Percentiles rank a stretch among this genome's conserved stretches.
Evolutionary conservation across 2,113 vertebrate species (phyloP).

Genomic region (Plestiodon gilberti): DNA sequence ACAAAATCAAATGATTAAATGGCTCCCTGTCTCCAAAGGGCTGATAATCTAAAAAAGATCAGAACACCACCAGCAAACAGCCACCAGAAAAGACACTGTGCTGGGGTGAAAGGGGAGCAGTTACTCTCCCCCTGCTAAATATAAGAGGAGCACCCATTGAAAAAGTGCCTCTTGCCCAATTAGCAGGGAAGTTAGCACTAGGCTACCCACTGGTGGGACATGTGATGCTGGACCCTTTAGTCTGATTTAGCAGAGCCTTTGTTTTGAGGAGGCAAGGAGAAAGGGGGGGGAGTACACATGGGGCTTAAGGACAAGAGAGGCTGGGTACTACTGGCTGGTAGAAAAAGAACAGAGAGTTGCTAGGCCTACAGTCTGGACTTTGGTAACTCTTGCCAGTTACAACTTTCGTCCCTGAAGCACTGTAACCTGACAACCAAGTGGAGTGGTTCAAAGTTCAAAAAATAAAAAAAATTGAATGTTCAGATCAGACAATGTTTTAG

Average conservation of each 20-base stretch:
- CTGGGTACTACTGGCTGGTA: neutral
- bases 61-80: no score
- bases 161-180: no score
- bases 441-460: neutral
- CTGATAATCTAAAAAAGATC: no score
- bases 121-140: no score
- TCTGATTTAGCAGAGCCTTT: neutral
- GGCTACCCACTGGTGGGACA: no score
- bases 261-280: neutral
- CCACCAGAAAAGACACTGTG: no score
- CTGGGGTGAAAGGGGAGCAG: no score
- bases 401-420: neutral
- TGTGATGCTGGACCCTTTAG: neutral
- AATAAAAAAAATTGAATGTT: neutral
- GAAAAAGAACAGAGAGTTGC: neutral
- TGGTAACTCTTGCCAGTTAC: neutral
- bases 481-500: neutral
- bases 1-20: no score
- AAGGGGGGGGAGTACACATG: neutral
- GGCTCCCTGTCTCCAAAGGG: no score
- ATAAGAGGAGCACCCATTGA: no score
- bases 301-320: no score
- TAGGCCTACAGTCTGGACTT: neutral
- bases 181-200: no score
- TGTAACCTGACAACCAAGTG: neutral